These are phyloP conservation scores for Luehdorfia chinensis DNA, from an alignment of 1,140 invertebrate genomes.

Conservation along the genomic window DNA sequence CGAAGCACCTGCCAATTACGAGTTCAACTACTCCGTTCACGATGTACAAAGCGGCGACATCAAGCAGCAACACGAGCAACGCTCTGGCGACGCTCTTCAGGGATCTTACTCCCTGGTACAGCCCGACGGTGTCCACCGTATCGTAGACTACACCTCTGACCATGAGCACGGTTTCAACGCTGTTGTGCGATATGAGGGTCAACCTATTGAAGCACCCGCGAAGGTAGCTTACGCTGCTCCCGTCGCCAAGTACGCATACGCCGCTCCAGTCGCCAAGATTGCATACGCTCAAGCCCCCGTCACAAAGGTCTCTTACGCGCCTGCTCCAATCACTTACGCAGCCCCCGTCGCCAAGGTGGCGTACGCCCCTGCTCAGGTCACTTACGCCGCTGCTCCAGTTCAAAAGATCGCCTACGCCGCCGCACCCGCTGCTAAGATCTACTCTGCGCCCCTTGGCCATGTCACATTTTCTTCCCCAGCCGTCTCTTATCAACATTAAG, in stretches of 20 bases:
- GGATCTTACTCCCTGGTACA: slow-evolving; percentile 79
- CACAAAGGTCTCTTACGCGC: slow-evolving; percentile 79
- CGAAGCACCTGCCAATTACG: slow-evolving; percentile 80
- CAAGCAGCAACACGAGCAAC: slow-evolving; percentile 57
- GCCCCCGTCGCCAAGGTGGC: slow-evolving; percentile 33
- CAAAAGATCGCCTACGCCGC: slow-evolving; percentile 27
- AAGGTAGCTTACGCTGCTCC: slow-evolving; percentile 37
- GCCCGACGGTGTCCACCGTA: slow-evolving; percentile 76
- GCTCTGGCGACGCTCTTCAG: slow-evolving; percentile 79
- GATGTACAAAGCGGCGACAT: slow-evolving; percentile 76
- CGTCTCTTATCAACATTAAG: slow-evolving; percentile 54
- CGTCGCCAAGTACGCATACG: slow-evolving; percentile 27
- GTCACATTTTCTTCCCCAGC: slow-evolving; percentile 50
- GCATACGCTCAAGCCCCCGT: slow-evolving; percentile 35
- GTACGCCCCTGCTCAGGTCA: slow-evolving; percentile 22
- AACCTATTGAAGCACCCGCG: slow-evolving; percentile 12
- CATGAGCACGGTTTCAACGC: slow-evolving; percentile 35
- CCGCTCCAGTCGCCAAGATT: slow-evolving; percentile 33
- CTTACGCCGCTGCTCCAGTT: slow-evolving; percentile 33
- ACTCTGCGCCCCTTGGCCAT: slow-evolving; percentile 31
- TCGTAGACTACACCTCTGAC: slow-evolving; percentile 78
- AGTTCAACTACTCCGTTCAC: slow-evolving; percentile 81
- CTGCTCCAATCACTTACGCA: slow-evolving; percentile 22
- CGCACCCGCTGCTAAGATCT: slow-evolving; percentile 34
- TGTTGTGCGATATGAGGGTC: slow-evolving; percentile 32